Percentiles rank a stretch among this genome's conserved stretches.
phyloP scores from a whole-genome alignment of 2,797 vertebrate genomes.

The Lutjanus argentimaculatus region DNA sequence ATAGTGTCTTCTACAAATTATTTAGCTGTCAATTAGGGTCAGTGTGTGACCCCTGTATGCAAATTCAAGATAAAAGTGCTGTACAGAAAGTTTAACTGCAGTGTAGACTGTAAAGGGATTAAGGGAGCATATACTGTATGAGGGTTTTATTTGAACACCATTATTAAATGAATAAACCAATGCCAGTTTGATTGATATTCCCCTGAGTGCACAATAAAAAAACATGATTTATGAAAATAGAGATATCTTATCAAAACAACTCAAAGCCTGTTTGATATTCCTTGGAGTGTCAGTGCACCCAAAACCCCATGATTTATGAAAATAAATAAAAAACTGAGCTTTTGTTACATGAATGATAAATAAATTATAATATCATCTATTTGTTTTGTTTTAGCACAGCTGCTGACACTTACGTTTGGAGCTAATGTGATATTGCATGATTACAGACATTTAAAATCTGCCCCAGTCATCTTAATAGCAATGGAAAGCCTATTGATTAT shows the following conservation, averaged over 20 bases:
- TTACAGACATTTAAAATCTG: not conserved
- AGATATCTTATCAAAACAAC: too few species aligned
- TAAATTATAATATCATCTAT: not conserved
- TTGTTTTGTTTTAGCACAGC: not conserved
- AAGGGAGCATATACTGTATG: not conserved
- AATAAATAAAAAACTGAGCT: too few species aligned
- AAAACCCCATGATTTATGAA: too few species aligned
- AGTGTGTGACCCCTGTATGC: not conserved
- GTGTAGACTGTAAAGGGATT: not conserved
- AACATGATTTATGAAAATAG: too few species aligned
- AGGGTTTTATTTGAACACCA: too few species aligned
- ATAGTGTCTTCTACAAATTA: conserved; percentile 2
- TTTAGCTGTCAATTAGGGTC: not conserved
- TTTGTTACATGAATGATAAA: not conserved
- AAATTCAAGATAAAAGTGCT: conserved; percentile 15
- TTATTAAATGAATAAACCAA: too few species aligned
- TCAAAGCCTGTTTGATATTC: too few species aligned
- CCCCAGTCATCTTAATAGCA: conserved; percentile 1
- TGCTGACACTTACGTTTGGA: not conserved
- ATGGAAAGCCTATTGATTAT: conserved; percentile 13
- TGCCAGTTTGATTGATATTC: too few species aligned
- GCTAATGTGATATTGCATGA: conserved; percentile 3
- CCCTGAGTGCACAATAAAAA: too few species aligned
- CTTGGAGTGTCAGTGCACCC: too few species aligned
- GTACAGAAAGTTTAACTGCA: conserved; percentile 3